Evolutionary conservation across 2,113 vertebrate genomes (phyloP), one percentile per base, ranked within the genome.

Genomic region (Corydoras maculifer): DNA sequence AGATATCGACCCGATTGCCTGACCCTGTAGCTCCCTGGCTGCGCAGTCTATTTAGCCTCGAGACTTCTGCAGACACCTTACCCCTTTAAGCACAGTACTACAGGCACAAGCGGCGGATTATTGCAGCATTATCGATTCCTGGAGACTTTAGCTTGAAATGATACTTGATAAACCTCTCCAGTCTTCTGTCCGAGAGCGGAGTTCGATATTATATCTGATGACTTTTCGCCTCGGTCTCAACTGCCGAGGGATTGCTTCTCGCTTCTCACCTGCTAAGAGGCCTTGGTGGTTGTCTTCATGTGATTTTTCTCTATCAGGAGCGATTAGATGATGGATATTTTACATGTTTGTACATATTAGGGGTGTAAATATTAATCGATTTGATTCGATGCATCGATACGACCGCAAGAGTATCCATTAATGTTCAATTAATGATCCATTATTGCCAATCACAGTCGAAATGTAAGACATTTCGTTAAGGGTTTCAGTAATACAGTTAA

Each of bases 1-100:
- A 69, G 69, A 59, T 80, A 80, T 80, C 78, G 70, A 80, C 70
- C 78, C 69, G 70, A 77, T 72, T 75, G 78, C 75, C 66, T 75
- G 73, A 69, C 78, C 78, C 58, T 62, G 10, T 57, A 32, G 70
- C 66, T 75, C 62, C 70, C 73, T 53, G 69, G 66, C 70, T 65
- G 65, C 57, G 71, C 50, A 57, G 65, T 75, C 75, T 63, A 70
- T 80, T 75, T 76, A 76, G 74, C 75, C 68, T 60, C 62, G 48
- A 59, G 53, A 14, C 53, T 76, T 73, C 58, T 57, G 72, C 65
- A 31, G 77, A 70, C 83, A 82, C 83, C 82, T 75, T 82, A 77
- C 82, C 70, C 69, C 66, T 82, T 67, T 65, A 70, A 85, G 73
- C 82, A 74, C 81, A 79, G 8, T 53, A 31, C n/a, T 54, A 35